A percentile compares a stretch with the other conserved stretches of the same genome.
Conservation (phyloP, 2,113 vertebrate species). For the Onychorhynchus coronatus region DNA sequence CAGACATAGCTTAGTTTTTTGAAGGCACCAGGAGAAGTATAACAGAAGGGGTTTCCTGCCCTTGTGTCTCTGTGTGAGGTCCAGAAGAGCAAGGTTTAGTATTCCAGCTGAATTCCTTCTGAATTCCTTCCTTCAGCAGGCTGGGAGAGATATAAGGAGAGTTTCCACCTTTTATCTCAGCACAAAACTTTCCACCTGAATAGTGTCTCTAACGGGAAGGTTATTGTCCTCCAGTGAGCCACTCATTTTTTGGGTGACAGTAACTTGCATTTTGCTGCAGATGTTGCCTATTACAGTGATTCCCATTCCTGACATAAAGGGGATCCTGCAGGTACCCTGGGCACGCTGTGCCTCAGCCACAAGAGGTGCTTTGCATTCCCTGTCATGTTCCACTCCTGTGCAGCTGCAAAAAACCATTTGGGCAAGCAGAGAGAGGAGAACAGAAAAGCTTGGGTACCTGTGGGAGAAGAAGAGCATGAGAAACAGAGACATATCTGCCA, state of each 20-base stretch:
- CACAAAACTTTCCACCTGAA: conserved; percentile 3
- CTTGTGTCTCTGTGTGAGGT: conserved; percentile 22
- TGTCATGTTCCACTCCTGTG: rapidly evolving
- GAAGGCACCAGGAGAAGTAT: neutral
- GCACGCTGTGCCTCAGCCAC: neutral
- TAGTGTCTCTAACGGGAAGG: neutral
- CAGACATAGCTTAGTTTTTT: neutral
- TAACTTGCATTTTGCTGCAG: neutral
- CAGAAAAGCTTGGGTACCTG: neutral
- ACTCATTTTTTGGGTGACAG: neutral
- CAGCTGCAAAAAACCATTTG: neutral
- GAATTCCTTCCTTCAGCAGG: neutral
- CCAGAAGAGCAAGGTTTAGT: neutral
- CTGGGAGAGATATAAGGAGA: neutral
- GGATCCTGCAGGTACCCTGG: neutral
- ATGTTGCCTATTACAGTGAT: neutral
- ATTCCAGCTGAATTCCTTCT: neutral
- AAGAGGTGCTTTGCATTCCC: neutral
- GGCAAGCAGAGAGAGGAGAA: neutral
- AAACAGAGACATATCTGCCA: neutral
- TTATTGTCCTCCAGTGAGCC: neutral
- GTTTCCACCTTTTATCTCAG: conserved; percentile 24
- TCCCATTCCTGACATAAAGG: neutral
- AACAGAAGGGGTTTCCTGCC: neutral
- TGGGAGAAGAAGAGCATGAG: neutral